Conservation (phyloP, 1,140 invertebrate genomes). For the Trinorchestia longiramus region DNA sequence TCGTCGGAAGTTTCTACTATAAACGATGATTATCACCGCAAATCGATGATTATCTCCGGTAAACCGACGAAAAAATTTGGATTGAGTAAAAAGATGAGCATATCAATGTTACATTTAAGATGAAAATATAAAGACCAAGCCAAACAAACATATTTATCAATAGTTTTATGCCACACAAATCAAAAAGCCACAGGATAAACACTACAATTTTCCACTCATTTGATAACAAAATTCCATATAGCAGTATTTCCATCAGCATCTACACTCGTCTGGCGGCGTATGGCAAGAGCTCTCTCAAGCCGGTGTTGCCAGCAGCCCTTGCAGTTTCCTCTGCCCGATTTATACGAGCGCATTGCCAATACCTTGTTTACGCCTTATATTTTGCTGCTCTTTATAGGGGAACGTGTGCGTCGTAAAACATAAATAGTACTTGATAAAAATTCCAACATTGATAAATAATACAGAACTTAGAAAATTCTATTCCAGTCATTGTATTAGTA, state of each 20-base stretch:
- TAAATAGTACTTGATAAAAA: background rate
- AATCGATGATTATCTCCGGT: too few species aligned
- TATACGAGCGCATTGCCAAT: background rate
- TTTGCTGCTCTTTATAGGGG: background rate
- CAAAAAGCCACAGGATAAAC: too few species aligned
- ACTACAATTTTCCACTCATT: too few species aligned
- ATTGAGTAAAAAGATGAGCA: too few species aligned
- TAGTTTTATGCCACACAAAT: too few species aligned
- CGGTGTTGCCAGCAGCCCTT: background rate
- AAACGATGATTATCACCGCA: too few species aligned
- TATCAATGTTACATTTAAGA: too few species aligned
- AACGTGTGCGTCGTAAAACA: background rate
- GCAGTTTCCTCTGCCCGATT: background rate
- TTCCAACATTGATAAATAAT: background rate
- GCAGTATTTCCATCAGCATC: background rate
- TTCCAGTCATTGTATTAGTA: background rate
- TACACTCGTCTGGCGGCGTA: background rate
- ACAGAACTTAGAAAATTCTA: background rate
- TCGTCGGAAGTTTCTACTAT: too few species aligned
- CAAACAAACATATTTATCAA: too few species aligned
- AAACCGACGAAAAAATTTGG: too few species aligned
- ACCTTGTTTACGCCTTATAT: background rate
- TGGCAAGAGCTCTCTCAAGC: background rate
- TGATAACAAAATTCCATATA: too few species aligned
- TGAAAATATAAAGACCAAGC: too few species aligned